Percentiles rank a stretch among this genome's conserved stretches.
Conservation (phyloP, 2,797 vertebrate genomes). For the Eutrigla gurnardus region DNA sequence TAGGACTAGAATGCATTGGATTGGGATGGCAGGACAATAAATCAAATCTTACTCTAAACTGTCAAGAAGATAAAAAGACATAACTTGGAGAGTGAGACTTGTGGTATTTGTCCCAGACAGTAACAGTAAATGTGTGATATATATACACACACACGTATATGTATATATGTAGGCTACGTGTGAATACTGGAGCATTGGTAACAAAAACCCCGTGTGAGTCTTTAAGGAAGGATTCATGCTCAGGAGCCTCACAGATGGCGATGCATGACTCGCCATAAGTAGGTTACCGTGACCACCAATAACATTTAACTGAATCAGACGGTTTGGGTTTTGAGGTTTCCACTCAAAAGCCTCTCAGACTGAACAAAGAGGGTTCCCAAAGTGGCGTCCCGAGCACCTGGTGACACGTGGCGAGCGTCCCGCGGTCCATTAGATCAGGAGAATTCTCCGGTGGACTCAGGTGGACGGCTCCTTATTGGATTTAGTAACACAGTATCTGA, state of each 20-base stretch:
- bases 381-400: slow-evolving; percentile 1
- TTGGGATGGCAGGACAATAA: not conserved
- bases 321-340: not conserved
- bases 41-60: not conserved
- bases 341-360: not conserved
- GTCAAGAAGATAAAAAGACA: not conserved
- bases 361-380: not conserved
- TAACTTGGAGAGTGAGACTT: slow-evolving; percentile 1
- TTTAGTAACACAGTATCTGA: slow-evolving; percentile 31
- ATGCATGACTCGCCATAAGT: slow-evolving; percentile 53
- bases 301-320: slow-evolving; percentile 31
- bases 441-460: not conserved
- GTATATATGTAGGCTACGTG: not conserved
- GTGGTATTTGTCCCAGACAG: not conserved
- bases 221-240: not conserved
- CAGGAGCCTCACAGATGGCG: slow-evolving; percentile 9
- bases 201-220: slow-evolving; percentile 1
- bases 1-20: not conserved
- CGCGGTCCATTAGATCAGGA: not conserved
- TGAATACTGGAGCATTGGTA: not conserved
- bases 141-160: too few relatives aligned
- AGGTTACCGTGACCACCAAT: slow-evolving; percentile 51
- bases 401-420: slow-evolving; percentile 12
- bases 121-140: too few relatives aligned
- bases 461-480: slow-evolving; percentile 21